These are phyloP conservation scores for Drosophila athabasca DNA, from an alignment of 1,140 invertebrate species.

Conservation along the genomic window DNA sequence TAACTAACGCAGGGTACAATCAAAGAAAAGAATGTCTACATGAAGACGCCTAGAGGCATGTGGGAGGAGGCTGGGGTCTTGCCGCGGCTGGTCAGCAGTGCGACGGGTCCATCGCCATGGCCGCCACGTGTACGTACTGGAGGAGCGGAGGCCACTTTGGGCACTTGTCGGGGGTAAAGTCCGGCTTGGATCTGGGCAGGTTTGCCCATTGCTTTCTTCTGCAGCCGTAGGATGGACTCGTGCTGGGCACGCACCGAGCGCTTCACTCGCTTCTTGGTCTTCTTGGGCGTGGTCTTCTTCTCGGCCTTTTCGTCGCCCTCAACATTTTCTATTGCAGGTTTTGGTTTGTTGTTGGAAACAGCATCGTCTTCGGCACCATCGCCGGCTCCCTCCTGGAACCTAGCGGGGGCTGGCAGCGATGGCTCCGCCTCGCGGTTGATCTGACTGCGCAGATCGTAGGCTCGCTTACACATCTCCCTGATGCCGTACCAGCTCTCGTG, in stretches of 20 bases:
- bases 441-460: slow-evolving; percentile 52
- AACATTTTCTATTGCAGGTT: neutral
- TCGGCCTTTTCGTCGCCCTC: neutral
- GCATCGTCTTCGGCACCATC: neutral
- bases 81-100: slow-evolving; percentile 7
- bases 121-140: slow-evolving; percentile 12
- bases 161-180: slow-evolving; percentile 22
- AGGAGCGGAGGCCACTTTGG: slow-evolving; percentile 10
- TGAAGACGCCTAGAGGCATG: slow-evolving; percentile 24
- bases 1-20: neutral
- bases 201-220: slow-evolving; percentile 7
- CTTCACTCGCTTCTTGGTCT: slow-evolving; percentile 48
- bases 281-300: slow-evolving; percentile 34
- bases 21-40: neutral
- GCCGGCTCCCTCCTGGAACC: neutral
- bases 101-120: slow-evolving; percentile 35
- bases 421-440: slow-evolving; percentile 56
- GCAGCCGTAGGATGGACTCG: slow-evolving; percentile 39
- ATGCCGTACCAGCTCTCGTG: slow-evolving; percentile 85
- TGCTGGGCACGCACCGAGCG: slow-evolving; percentile 33
- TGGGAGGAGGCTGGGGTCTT: slow-evolving; percentile 11
- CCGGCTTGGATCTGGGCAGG: slow-evolving; percentile 1
- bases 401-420: slow-evolving; percentile 10
- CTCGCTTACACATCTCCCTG: slow-evolving; percentile 78
- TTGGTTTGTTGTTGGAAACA: neutral